Base-by-base conservation (phyloP, 1,140 invertebrate species). In the Ceratina japonica region DNA sequence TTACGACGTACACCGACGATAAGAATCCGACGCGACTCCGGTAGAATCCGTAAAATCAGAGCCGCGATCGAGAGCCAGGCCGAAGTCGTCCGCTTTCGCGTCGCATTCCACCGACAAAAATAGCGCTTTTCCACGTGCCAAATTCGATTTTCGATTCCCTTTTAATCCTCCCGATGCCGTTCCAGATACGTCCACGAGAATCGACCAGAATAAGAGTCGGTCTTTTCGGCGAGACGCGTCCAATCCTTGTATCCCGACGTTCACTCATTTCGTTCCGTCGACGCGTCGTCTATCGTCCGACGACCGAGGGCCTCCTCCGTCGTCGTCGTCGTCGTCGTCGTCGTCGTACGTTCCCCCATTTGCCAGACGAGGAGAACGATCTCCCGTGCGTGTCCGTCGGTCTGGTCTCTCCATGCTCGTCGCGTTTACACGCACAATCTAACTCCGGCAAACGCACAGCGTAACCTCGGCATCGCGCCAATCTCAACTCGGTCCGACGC, bases 91-190 rank as follows among this genome's bases (percentile, higher is more conserved):
- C 62, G 58, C 44, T 72, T 62, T 63, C 31, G 49, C 68, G 59
- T 70, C 79, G 63, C 83, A 84, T 84, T 84, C 82, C 83, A 51
- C 31, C 56, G 75, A 66, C 82, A 56, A 52, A 84, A 84, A 84
- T 84, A 84, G 83, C 75, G 73, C 69, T 84, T 71, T 84, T 80
- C 73, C 83, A 84, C 73, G 83, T 84, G 83, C 83, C 83, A 84
- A 84, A 72, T 72, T 73, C 37, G 37, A 44, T 74, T 74, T 5
- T 71, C 62, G 71, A 79, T 79, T 65, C 68, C 49, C 66, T 62
- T 79, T 15, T 31, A 59, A 73, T 65, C 49, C 31, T 24, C 18
- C 37, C 44, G 16, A 64, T 73, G 61, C 52, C n/a, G n/a, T n/a
- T 31, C 13, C 24, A 61, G 51, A 64, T 64, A 20, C 24, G 18